A percentile compares a stretch with the other conserved stretches of the same genome.
Evolutionary conservation across 2,888 invertebrate species (phyloP).

Genomic region (Phengaris arion): DNA sequence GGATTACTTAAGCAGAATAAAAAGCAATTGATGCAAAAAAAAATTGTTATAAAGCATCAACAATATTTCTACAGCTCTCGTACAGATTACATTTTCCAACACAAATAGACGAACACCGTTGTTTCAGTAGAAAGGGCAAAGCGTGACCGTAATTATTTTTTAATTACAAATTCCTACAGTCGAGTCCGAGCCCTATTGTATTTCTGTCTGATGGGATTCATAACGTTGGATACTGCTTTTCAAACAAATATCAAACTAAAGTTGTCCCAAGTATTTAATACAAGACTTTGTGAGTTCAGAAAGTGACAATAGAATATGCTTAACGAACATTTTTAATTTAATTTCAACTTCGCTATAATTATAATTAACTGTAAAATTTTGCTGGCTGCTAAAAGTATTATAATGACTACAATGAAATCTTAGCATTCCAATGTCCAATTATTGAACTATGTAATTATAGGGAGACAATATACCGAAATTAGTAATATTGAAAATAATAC

Average conservation of each 20-base stretch:
- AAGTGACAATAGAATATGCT: not conserved
- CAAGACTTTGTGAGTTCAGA: not conserved
- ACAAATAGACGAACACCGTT: not conserved
- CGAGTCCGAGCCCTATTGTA: not conserved
- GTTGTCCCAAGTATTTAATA: not conserved
- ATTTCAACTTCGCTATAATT: not conserved
- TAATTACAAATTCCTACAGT: slow-evolving; percentile 2
- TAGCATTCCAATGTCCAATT: no score
- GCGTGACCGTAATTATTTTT: slow-evolving; percentile 2
- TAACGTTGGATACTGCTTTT: not conserved
- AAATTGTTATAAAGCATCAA: no score
- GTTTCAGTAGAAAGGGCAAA: slow-evolving; percentile 5
- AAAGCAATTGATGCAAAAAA: no score
- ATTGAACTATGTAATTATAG: no score
- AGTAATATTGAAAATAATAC: no score
- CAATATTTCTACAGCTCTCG: no score
- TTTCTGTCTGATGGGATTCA: not conserved
- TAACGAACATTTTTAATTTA: not conserved
- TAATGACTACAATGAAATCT: no score
- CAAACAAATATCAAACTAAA: not conserved
- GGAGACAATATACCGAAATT: no score
- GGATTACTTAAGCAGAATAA: no score
- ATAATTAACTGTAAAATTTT: no score
- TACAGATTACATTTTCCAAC: no score
- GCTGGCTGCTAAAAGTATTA: no score